A percentile compares a stretch with the other conserved stretches of the same genome.
Conservation (phyloP, 2,113 vertebrate genomes). For the Falco punctatus region DNA sequence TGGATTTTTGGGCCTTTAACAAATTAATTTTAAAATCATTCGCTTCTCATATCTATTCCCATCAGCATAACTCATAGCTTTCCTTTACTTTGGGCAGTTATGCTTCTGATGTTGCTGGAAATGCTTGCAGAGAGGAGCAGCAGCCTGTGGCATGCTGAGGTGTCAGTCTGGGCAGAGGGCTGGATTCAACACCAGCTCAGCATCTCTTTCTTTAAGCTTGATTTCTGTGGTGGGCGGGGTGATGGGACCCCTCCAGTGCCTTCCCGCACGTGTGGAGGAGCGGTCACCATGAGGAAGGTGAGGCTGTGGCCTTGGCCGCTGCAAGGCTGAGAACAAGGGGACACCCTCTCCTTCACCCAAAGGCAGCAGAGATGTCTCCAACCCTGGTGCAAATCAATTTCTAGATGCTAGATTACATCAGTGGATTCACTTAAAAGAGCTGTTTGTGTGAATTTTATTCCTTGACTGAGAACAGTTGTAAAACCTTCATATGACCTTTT, state of each 20-base stretch:
- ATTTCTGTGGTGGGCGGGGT: rapidly evolving
- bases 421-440: rapidly evolving
- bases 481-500: background rate
- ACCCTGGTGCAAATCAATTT: rapidly evolving
- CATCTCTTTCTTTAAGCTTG: background rate
- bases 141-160: no score
- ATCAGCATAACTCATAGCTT: no score
- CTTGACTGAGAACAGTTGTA: background rate
- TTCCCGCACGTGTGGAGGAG: rapidly evolving
- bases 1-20: background rate
- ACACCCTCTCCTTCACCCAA: background rate
- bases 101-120: background rate
- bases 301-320: rapidly evolving
- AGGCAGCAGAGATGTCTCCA: background rate
- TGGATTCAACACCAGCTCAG: background rate
- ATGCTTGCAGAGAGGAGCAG: background rate
- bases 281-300: rapidly evolving
- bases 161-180: background rate
- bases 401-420: rapidly evolving
- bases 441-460: background rate
- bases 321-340: background rate
- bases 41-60: background rate
- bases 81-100: background rate
- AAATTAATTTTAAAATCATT: background rate
- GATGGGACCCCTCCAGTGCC: background rate